phyloP scores from a whole-genome alignment of 2,888 invertebrate species.

The Caenorhabditis parvicauda region DNA sequence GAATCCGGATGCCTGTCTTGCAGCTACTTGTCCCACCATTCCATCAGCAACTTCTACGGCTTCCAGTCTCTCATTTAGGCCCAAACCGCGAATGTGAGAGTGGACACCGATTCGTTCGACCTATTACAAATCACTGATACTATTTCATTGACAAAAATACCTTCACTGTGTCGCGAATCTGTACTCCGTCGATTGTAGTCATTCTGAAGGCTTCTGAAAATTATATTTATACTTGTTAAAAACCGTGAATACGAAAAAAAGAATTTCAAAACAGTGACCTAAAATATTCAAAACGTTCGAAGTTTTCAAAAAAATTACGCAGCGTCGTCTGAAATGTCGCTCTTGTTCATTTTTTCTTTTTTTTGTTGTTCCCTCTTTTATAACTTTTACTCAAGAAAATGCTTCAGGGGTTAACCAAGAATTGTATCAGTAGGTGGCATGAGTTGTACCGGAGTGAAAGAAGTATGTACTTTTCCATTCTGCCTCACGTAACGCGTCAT shows the following conservation, averaged over 20 bases:
- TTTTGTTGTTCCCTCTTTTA: no score
- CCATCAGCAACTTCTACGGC: slow-evolving; percentile 74
- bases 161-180: slow-evolving; percentile 36
- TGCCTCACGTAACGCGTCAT: neutral
- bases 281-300: no score
- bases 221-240: no score
- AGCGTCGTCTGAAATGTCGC: no score
- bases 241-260: no score
- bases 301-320: no score
- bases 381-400: neutral
- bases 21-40: slow-evolving; percentile 71
- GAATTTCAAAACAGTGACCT: no score
- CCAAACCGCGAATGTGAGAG: slow-evolving; percentile 94
- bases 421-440: slow-evolving; percentile 34
- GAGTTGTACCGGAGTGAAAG: slow-evolving; percentile 1
- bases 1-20: slow-evolving; percentile 89
- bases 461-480: neutral
- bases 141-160: slow-evolving; percentile 16
- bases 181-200: slow-evolving; percentile 41
- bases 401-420: slow-evolving; percentile 33
- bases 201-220: no score
- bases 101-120: slow-evolving; percentile 74
- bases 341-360: no score
- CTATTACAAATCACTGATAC: slow-evolving; percentile 9
- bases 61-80: slow-evolving; percentile 80